A percentile compares a stretch with the other conserved stretches of the same genome.
phyloP scores from a whole-genome alignment of 2,113 vertebrate genomes.

The Atherinomorus stipes region DNA sequence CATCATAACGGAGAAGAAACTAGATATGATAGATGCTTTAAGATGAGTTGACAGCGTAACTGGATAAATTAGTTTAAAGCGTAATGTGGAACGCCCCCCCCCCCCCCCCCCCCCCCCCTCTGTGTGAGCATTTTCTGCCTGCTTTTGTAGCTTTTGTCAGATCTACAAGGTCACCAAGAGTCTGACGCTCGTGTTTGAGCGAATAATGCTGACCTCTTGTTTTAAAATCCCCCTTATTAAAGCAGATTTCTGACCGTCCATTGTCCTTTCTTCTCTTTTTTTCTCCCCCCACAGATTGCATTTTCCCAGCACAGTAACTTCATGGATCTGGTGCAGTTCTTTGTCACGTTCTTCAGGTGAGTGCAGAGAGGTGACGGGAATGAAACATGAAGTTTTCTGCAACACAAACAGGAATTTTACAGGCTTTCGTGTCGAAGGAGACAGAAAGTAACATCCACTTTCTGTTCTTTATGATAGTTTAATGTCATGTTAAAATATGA shows the following conservation, averaged over 20 bases:
- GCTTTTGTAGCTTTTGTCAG: slow-evolving; percentile 12
- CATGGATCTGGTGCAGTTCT: slow-evolving; percentile 99
- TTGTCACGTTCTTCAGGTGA: slow-evolving; percentile 99
- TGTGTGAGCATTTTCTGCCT: background rate
- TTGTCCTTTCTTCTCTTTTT: slow-evolving; percentile 6
- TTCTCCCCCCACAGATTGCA: slow-evolving; percentile 88
- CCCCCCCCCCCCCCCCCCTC: too few relatives aligned
- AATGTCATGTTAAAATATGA: too few relatives aligned
- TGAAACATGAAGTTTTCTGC: background rate
- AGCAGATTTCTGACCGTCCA: slow-evolving; percentile 29
- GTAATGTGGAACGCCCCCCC: background rate
- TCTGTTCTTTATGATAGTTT: too few relatives aligned
- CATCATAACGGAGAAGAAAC: background rate
- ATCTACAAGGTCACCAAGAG: slow-evolving; percentile 38
- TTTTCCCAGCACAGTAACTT: slow-evolving; percentile 99
- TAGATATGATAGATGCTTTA: background rate
- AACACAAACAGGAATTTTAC: background rate
- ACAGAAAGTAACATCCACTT: background rate
- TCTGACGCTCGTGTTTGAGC: background rate
- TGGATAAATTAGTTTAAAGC: background rate
- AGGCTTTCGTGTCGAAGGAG: too few relatives aligned
- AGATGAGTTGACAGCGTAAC: background rate
- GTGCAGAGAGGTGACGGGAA: background rate
- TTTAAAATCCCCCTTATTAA: slow-evolving; percentile 16
- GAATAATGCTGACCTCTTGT: slow-evolving; percentile 34